These are phyloP conservation scores for Andrena chrysosceles DNA, from an alignment of 2,888 invertebrate genomes.

Conservation along the genomic window DNA sequence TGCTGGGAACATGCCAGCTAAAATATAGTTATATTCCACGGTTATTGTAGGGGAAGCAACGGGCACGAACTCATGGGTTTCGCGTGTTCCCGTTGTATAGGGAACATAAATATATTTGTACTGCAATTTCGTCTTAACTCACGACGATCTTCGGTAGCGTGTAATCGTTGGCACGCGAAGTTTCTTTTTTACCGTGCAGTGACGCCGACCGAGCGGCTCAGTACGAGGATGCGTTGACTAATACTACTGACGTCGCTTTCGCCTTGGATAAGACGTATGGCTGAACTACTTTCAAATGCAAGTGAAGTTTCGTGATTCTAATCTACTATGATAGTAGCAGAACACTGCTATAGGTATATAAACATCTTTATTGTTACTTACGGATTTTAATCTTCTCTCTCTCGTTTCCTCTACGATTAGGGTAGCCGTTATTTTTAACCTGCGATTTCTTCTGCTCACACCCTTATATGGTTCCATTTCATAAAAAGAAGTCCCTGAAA, in stretches of 20 bases:
- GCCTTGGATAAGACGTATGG: background rate
- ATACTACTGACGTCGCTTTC: conserved; percentile 20
- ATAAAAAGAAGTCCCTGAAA: too few species aligned
- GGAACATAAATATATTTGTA: conserved; percentile 18
- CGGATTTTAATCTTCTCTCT: too few species aligned
- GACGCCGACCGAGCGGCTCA: background rate
- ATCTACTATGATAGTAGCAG: too few species aligned
- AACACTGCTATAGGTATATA: too few species aligned
- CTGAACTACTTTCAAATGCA: too few species aligned
- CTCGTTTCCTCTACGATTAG: too few species aligned
- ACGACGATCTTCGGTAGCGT: background rate
- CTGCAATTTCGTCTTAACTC: conserved; percentile 28
- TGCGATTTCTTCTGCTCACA: too few species aligned
- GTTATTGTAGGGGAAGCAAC: background rate
- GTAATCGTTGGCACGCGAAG: conserved; percentile 23
- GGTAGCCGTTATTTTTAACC: too few species aligned
- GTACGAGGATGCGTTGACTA: conserved; percentile 22
- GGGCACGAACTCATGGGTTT: background rate
- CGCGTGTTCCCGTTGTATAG: conserved; percentile 3
- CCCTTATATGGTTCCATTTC: too few species aligned
- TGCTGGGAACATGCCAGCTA: background rate
- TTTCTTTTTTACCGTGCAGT: background rate
- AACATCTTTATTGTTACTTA: too few species aligned
- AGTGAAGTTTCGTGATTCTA: background rate
- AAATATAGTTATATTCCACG: background rate